These are phyloP conservation scores for Thripadectes ignobilis DNA, from an alignment of 2,797 vertebrate species.

Conservation along the genomic window DNA sequence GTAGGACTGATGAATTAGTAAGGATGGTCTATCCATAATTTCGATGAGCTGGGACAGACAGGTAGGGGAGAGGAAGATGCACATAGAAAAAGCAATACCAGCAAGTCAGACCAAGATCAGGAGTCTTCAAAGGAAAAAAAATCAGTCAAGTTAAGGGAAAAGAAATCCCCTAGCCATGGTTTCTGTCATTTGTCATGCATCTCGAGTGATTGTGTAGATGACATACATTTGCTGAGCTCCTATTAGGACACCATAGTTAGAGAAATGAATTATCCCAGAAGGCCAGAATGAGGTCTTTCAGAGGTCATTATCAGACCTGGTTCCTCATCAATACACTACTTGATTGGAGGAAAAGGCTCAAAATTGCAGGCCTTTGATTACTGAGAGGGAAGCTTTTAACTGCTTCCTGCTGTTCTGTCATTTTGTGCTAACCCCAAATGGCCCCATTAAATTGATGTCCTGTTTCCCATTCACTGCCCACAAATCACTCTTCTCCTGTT, in stretches of 20 bases:
- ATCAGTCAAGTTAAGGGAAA: not conserved
- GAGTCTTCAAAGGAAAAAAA: not conserved
- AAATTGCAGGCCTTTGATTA: slow-evolving; percentile 66
- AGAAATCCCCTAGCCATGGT: not conserved
- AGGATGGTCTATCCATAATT: slow-evolving; percentile 24
- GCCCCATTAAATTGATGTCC: slow-evolving; percentile 68
- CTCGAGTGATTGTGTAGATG: not conserved
- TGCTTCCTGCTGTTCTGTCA: slow-evolving; percentile 63
- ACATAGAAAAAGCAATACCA: not conserved
- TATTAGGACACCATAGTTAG: slow-evolving; percentile 13
- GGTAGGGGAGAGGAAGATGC: not conserved
- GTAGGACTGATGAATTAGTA: slow-evolving; percentile 28
- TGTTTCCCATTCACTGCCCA: slow-evolving; percentile 63
- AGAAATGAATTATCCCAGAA: slow-evolving; percentile 45
- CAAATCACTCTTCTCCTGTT: slow-evolving; percentile 65
- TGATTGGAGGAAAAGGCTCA: slow-evolving; percentile 66
- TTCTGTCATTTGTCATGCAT: not conserved
- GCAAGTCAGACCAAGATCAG: not conserved
- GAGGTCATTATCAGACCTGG: slow-evolving; percentile 58
- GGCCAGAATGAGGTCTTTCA: slow-evolving; percentile 50
- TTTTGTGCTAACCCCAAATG: slow-evolving; percentile 66
- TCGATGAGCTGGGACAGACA: not conserved
- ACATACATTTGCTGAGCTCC: not conserved
- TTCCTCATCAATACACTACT: slow-evolving; percentile 60
- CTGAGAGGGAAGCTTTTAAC: slow-evolving; percentile 66